A percentile compares a stretch with the other conserved stretches of the same genome.
Conservation (phyloP, 2,113 vertebrate genomes). For the Bos taurus region ARS-UCD2.0 NC_037336.1:91133001-91133500, state of each 20-base stretch:
- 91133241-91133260: background rate
- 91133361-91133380: no score
- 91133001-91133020: background rate
- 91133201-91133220: background rate
- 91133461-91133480: background rate
- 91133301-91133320: background rate
- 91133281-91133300: background rate
- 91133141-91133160: background rate
- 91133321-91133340: background rate
- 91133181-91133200: fast-evolving
- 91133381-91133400: no score
- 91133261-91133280: background rate
- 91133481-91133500: background rate
- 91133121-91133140: fast-evolving
- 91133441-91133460: background rate
- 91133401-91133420: background rate
- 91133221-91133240: background rate
- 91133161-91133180: background rate
- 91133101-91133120: background rate
- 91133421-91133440: background rate
- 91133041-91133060: background rate
- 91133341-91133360: no score
- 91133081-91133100: background rate
- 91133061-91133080: background rate
- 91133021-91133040: background rate